Conservation (phyloP, 1,140 invertebrate species). For the Lethocerus indicus region DNA sequence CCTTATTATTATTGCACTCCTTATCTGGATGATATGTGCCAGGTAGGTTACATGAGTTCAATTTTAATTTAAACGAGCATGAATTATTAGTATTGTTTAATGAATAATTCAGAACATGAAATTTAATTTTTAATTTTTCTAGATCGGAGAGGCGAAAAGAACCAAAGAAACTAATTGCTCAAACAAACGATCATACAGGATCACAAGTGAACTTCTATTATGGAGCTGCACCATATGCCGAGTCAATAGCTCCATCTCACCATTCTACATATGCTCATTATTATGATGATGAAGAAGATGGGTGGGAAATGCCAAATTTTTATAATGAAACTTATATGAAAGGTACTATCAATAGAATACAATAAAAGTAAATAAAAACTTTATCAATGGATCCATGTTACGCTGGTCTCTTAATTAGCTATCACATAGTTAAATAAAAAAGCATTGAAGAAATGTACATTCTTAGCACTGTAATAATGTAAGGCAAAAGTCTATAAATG, state of each 20-base stretch:
- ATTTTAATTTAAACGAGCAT: too few relatives aligned
- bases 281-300: slow-evolving; percentile 87
- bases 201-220: slow-evolving; percentile 94
- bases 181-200: slow-evolving; percentile 71
- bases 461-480: too few relatives aligned
- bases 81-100: not conserved
- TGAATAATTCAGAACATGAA: not conserved
- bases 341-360: too few relatives aligned
- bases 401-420: too few relatives aligned
- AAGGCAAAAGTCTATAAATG: too few relatives aligned
- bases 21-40: slow-evolving; percentile 95
- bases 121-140: slow-evolving; percentile 17
- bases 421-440: too few relatives aligned
- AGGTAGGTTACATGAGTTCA: slow-evolving; percentile 31
- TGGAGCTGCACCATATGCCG: slow-evolving; percentile 81
- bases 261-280: slow-evolving; percentile 92
- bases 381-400: too few relatives aligned
- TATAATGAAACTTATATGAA: slow-evolving; percentile 96
- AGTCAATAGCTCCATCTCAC: slow-evolving; percentile 85
- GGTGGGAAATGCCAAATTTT: slow-evolving; percentile 95
- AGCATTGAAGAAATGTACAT: too few relatives aligned
- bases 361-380: too few relatives aligned
- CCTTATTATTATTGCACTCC: slow-evolving; percentile 76
- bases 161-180: slow-evolving; percentile 72
- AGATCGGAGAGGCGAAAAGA: slow-evolving; percentile 65